These are phyloP conservation scores for Tachuris rubrigastra DNA, from an alignment of 2,113 vertebrate species.

Conservation along the genomic window DNA sequence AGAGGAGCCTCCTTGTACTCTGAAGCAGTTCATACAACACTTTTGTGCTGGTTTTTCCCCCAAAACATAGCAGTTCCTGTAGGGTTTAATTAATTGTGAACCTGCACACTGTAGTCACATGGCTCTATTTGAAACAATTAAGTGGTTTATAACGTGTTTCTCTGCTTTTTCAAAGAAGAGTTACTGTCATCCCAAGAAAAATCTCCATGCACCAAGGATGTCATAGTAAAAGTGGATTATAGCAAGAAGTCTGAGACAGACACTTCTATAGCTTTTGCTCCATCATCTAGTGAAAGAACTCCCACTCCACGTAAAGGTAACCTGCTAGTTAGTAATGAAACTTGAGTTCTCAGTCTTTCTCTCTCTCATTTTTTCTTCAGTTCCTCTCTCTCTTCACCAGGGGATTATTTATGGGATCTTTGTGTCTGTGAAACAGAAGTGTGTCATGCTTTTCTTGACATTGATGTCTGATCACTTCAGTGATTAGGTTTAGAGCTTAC, in stretches of 20 bases:
- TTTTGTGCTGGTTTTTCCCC: neutral
- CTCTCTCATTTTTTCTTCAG: neutral
- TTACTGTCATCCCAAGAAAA: conserved; percentile 91
- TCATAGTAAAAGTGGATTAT: conserved; percentile 91
- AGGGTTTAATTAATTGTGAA: rapidly evolving
- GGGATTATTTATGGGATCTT: neutral
- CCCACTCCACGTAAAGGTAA: conserved; percentile 87
- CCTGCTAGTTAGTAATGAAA: neutral
- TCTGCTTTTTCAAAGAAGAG: conserved; percentile 78
- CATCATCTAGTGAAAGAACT: conserved; percentile 82
- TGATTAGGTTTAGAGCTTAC: neutral
- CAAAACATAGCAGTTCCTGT: neutral
- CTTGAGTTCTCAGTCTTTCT: neutral
- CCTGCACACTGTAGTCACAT: rapidly evolving
- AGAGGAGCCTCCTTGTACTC: neutral
- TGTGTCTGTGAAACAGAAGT: neutral
- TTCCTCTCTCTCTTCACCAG: neutral
- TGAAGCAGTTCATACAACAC: neutral
- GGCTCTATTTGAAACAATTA: neutral
- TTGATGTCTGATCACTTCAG: neutral
- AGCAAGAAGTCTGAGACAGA: conserved; percentile 90
- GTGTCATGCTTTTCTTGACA: neutral
- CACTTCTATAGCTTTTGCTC: conserved; percentile 82
- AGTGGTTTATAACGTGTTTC: neutral
- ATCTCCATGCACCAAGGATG: conserved; percentile 88